Evolutionary conservation across 2,888 invertebrate genomes (phyloP).

Genomic region (Mycogona germanica): DNA sequence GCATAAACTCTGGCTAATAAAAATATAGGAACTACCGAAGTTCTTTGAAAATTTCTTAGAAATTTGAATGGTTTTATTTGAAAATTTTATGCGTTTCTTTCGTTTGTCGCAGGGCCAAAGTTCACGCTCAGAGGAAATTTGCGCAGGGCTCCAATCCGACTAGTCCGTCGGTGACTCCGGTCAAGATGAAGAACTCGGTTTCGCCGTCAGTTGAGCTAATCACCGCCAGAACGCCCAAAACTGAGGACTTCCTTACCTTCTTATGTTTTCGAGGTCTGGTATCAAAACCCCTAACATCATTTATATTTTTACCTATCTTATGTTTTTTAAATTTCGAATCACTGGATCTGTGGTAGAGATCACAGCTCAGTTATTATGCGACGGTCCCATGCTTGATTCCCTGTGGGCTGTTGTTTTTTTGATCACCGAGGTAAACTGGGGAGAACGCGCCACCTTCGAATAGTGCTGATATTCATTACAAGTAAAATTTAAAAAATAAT

Average conservation of each 20-base stretch:
- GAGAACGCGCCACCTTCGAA: too few species aligned
- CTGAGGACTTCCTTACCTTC: constrained; percentile 75
- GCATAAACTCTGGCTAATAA: neutral
- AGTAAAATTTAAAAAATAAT: too few species aligned
- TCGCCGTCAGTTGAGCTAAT: constrained; percentile 23
- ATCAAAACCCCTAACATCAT: constrained; percentile 16
- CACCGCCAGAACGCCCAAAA: constrained; percentile 49
- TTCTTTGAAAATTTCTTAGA: neutral
- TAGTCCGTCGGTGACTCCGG: constrained; percentile 43
- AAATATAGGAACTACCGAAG: neutral
- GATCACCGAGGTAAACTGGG: too few species aligned
- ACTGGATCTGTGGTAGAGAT: too few species aligned
- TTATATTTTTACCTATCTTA: constrained; percentile 1
- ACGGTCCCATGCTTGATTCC: too few species aligned
- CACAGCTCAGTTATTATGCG: too few species aligned
- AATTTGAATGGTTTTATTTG: too few species aligned
- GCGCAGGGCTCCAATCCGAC: constrained; percentile 59
- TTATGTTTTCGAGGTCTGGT: constrained; percentile 58
- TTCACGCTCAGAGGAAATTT: constrained; percentile 77
- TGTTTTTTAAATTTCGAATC: constrained; percentile 5
- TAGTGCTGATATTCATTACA: too few species aligned
- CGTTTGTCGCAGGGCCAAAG: constrained; percentile 47
- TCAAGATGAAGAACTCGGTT: constrained; percentile 39
- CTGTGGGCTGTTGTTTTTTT: too few species aligned
- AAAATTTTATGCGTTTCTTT: too few species aligned